Evolutionary conservation across 2,888 invertebrate genomes (phyloP).

Genomic region (Hetaerina titia): DNA sequence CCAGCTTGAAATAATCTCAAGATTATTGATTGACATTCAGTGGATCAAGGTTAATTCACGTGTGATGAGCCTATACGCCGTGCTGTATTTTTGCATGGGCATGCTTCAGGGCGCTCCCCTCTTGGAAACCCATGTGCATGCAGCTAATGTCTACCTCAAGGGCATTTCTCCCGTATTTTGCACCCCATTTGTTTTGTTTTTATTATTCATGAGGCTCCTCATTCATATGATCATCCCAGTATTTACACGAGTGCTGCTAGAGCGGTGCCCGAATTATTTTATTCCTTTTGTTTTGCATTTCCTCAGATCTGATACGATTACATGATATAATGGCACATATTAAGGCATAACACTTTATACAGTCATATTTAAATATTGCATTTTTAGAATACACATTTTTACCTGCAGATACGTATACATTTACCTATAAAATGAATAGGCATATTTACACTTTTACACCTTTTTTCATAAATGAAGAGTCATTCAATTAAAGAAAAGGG

Average conservation of each 20-base stretch:
- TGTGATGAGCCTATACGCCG: constrained; percentile 49
- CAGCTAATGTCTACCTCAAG: constrained; percentile 63
- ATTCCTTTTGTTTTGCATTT: constrained; percentile 67
- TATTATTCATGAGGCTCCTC: constrained; percentile 70
- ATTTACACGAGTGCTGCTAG: constrained; percentile 65
- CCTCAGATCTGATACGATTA: constrained; percentile 70
- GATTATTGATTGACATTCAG: constrained; percentile 7
- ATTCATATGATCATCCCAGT: constrained; percentile 69
- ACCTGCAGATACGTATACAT: constrained; percentile 69
- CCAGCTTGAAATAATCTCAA: constrained; percentile 58
- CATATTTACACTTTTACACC: constrained; percentile 66
- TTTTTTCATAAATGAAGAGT: constrained; percentile 54
- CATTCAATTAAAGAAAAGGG: constrained; percentile 29
- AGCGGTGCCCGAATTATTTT: background rate
- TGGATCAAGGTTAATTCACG: constrained; percentile 42
- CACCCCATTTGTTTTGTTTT: constrained; percentile 69
- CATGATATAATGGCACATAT: constrained; percentile 70
- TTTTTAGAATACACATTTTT: constrained; percentile 71
- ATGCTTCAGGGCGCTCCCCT: constrained; percentile 46
- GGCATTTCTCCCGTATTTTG: constrained; percentile 52
- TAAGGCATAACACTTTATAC: constrained; percentile 70
- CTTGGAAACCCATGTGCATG: constrained; percentile 37
- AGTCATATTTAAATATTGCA: constrained; percentile 71
- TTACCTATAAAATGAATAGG: constrained; percentile 69
- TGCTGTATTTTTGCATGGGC: constrained; percentile 58